Base-by-base conservation (phyloP, 2,797 vertebrate genomes). In the Helicolenus hilgendorfi region DNA sequence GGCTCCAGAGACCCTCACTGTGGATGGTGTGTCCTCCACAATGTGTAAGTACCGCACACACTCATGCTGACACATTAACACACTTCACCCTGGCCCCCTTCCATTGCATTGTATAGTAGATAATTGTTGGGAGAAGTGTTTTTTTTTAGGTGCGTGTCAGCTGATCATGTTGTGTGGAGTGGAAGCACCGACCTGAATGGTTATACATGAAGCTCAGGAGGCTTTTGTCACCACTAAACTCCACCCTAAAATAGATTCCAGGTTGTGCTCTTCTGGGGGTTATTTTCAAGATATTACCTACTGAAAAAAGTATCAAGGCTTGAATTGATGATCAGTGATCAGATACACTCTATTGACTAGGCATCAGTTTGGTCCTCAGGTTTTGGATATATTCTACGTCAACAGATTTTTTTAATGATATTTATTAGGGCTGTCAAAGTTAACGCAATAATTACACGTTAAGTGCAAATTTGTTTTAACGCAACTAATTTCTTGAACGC, bases 1-100 rank as follows among this genome's bases (percentile, higher is more conserved):
- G 98, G 98, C 89, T 99, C 99, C 77, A 97, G 97, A 93, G 99
- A 99, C 92, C 99, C 99, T 83, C 99, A 99, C 96, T 99, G 99
- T 0, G 99, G 99, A 92, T 99, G 99, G 99, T 99, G 99, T 94
- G 98, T 99, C 89, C 98, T 99, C 24, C 98, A 99, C 91, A 99
- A 98, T 71, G 83, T 98, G 99, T 99, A 94, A 99, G 99, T 98
- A 79, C 76, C 59, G 9, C 67, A 82, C 84, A 84, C 49, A 60
- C 81, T 33, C 79, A 49, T 18, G n/a, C 79, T 55, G 53, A 55
- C 27, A 24, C 80, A 74, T 80, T 74, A 63, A 75, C 79, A 75
- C 67, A 74, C 87, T 79, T 22, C 69, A 85, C 33, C 45, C 29
- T 15, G 41, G 4, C 38, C 10, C 38, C 59, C 75, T 35, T 73